Evolutionary conservation across 1,140 invertebrate species (phyloP), one percentile per base, ranked within the genome.

Genomic region (Caerostris extrusa): DNA sequence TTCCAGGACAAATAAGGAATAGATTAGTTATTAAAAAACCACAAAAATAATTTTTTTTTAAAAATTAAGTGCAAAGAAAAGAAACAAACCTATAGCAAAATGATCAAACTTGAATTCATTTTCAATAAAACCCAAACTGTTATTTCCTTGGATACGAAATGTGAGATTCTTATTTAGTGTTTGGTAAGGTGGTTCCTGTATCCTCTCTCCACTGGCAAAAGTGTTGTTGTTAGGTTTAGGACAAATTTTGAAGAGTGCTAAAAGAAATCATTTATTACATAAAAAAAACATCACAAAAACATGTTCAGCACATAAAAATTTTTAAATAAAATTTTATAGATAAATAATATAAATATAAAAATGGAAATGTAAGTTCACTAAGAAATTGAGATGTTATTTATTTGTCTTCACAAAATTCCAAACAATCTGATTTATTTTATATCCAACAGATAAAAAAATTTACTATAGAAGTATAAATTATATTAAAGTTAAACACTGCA

Each of bases 201-300:
- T 93, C 91, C 87, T 56, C 83, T 81, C 83, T 57, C 91, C 91
- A 93, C 14, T 93, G 91, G 67, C 91, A 93, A 61, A 93, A 34
- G 87, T 90, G 12, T 90, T 85, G 7, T 94, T 77, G 7, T 61
- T 57, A 10, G 60, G 90, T 81, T 88, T 50, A 19, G 82, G 82
- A 56, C 87, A 86, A n/a, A 3, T 61, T 60, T 55, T 82, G 88
- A 64, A 81, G 19, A 56, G 6, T 2, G 14, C 91, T 92, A 53
- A 92, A 64, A 85, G 53, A 85, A 19, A 90, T 7, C 57, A 57
- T 10, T 7, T 0, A 89, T 34, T 34, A 34, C 10, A 61, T n/a
- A 19, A 61, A 14, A 3, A 19, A 88, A 50, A 50, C 3, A 53
- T 55, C n/a, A 61, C 12, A 14, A n/a, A 14, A n/a, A 67, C n/a